Evolutionary conservation across 2,113 vertebrate genomes (phyloP), one percentile per base, ranked within the genome.

Genomic region (Bubo scandiacus): DNA sequence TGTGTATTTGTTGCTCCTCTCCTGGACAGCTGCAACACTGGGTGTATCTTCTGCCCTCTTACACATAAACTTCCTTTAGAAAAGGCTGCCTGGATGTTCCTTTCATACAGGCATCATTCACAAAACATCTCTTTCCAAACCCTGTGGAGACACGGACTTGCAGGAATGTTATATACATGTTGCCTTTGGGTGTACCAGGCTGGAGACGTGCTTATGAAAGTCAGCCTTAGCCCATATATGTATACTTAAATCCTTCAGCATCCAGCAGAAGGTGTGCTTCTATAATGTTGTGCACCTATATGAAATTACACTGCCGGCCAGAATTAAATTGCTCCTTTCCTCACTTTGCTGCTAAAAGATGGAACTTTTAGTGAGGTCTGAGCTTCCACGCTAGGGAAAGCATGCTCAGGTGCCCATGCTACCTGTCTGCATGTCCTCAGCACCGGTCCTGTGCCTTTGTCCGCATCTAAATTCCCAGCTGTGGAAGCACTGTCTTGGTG

Each of bases 351-450:
- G 71, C 40, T 80, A 26, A 45, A 86, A 68, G 23, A 45, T 54
- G 55, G 42, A 74, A 61, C 5, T 78, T 55, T 4, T 34, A 7
- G 38, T 34, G 38, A 65, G 22, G 3, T 79, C 32, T 77, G 30
- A 55, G 38, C 8, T 91, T 59, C 17, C 45, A 47, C 1, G 5
- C 14, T 19, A 65, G 49, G 30, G 22, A 55, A 32, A 18, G 36
- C 5, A 0, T 38, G 78, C 34, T 78, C 36, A 59, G 65, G 30
- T 2, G 3, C 6, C 7, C 0, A 0, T 32, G 47, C 40, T 62
- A 9, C 52, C 61, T 58, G 75, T 11, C 42, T 8, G 1, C 14
- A 1, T 12, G 32, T 21, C 38, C 66, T 71, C 70, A 74, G 75
- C 73, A 36, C 16, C 34, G 11, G 13, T 6, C 47, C 79, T 61